Evolutionary conservation across 2,113 vertebrate species (phyloP).

Genomic region (Romanogobio albipinnatus): DNA sequence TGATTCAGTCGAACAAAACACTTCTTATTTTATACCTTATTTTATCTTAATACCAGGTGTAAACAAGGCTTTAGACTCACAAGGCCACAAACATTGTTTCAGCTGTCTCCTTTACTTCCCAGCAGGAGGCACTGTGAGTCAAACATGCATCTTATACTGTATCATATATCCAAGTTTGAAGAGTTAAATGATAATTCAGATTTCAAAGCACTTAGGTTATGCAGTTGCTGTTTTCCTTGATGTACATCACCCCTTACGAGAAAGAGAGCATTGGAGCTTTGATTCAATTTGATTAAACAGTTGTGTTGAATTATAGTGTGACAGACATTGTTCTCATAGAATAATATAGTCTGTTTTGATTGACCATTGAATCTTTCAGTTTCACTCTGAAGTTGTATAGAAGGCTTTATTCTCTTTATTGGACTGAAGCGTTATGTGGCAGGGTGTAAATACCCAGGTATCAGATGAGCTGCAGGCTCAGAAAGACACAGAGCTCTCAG

Average conservation of each 20-base stretch:
- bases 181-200: not conserved
- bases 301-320: not conserved
- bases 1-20: no score
- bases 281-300: not conserved
- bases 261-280: conserved; percentile 13
- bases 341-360: not conserved
- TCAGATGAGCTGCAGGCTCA: not conserved
- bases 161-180: not conserved
- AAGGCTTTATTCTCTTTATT: not conserved
- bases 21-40: no score
- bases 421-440: not conserved
- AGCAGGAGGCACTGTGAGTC: conserved; percentile 40
- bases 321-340: not conserved
- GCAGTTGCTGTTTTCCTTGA: not conserved
- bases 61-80: no score
- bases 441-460: not conserved
- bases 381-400: not conserved
- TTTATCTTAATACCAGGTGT: no score
- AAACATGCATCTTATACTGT: not conserved
- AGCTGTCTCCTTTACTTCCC: not conserved
- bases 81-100: not conserved
- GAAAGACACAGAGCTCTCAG: not conserved
- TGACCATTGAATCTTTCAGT: conserved; percentile 1
- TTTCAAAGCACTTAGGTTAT: not conserved
- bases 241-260: not conserved